These are phyloP conservation scores for Myotis lucifugus DNA, from an alignment of 2,113 vertebrate genomes.

Conservation along the genomic window DNA sequence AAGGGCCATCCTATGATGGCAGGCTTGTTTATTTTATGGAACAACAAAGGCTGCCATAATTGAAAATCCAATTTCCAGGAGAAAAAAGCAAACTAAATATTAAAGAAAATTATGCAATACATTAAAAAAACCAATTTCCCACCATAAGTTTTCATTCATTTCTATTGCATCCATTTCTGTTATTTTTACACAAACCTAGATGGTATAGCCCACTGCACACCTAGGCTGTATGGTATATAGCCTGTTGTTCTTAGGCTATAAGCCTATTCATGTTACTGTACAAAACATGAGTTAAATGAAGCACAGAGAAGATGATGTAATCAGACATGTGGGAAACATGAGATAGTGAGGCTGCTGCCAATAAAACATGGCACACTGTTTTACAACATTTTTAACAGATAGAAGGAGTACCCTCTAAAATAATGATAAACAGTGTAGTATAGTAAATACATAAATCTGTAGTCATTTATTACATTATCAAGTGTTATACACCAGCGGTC, in stretches of 20 bases:
- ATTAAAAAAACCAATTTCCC: background rate
- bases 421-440: no score
- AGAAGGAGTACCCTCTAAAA: background rate
- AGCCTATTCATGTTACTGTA: no score
- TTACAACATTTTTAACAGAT: background rate
- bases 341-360: background rate
- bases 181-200: background rate
- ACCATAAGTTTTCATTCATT: background rate
- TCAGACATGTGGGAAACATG: background rate
- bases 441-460: background rate
- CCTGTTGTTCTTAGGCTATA: background rate
- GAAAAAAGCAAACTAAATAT: background rate
- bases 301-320: no score
- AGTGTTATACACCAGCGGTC: background rate
- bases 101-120: background rate
- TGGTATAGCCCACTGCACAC: no score
- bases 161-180: background rate
- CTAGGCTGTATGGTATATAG: background rate
- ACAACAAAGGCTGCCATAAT: background rate
- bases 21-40: background rate
- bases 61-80: background rate
- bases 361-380: background rate
- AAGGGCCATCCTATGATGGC: background rate
- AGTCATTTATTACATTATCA: background rate
- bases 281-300: background rate